Conservation (phyloP, 2,888 invertebrate genomes). For the Rhagonycha lutea region DNA sequence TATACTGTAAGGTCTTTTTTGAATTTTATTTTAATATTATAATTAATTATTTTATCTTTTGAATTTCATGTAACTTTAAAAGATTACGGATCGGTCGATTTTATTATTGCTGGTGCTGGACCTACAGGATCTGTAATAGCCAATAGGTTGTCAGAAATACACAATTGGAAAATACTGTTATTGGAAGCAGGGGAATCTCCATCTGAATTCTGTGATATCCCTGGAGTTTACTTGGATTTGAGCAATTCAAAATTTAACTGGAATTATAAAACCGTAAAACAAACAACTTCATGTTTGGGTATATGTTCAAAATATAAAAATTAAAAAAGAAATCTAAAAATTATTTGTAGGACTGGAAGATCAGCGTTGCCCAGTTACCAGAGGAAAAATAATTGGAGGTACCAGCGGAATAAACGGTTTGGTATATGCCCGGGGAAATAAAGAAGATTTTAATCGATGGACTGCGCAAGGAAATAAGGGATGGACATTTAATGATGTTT, state of each 20-base stretch:
- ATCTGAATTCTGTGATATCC: conserved; percentile 78
- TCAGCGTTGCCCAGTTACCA: conserved; percentile 51
- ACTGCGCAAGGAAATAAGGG: conserved; percentile 69
- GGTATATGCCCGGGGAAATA: conserved; percentile 64
- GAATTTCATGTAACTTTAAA: too few species aligned
- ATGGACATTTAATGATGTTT: conserved; percentile 63
- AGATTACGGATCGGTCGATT: conserved; percentile 57
- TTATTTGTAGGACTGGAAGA: conserved; percentile 5
- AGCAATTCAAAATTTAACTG: conserved; percentile 52
- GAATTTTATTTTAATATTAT: too few species aligned
- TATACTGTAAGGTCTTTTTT: too few species aligned
- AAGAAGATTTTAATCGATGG: conserved; percentile 73
- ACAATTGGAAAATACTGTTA: conserved; percentile 72
- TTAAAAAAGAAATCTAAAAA: too few species aligned
- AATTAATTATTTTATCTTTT: too few species aligned
- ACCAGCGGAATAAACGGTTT: conserved; percentile 50
- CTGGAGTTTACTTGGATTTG: conserved; percentile 74
- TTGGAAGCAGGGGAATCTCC: conserved; percentile 81
- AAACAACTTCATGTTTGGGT: neutral
- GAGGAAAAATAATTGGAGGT: conserved; percentile 64
- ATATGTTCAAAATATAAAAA: too few species aligned
- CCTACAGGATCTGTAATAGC: conserved; percentile 79
- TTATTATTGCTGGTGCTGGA: conserved; percentile 76
- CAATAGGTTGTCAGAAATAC: conserved; percentile 72
- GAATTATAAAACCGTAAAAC: neutral